Percentiles rank a stretch among this genome's conserved stretches.
Evolutionary conservation across 1,140 invertebrate genomes (phyloP).

Genomic region (Listronotus oregonensis): DNA sequence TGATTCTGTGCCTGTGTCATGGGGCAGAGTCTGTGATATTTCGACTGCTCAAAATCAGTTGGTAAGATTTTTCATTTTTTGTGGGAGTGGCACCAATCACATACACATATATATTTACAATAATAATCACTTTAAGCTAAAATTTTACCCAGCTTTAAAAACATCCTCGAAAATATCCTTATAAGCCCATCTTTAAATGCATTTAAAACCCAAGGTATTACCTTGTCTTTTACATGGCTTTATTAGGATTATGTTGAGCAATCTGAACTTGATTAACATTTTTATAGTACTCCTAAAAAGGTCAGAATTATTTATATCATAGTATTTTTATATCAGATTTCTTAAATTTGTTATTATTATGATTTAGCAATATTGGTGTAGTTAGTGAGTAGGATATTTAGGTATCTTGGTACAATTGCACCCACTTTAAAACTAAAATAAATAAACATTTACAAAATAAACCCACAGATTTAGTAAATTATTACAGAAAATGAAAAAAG

Average conservation of each 20-base stretch:
- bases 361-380: too few relatives aligned
- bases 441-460: too few relatives aligned
- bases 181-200: background rate
- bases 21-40: conserved; percentile 92
- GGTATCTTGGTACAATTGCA: too few relatives aligned
- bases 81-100: background rate
- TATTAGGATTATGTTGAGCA: conserved; percentile 7
- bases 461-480: too few relatives aligned
- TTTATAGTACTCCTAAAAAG: too few relatives aligned
- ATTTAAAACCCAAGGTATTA: conserved; percentile 6
- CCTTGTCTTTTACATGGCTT: conserved; percentile 14
- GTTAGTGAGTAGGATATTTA: too few relatives aligned
- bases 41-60: conserved; percentile 86
- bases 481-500: too few relatives aligned
- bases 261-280: conserved; percentile 11
- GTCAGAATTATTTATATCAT: too few relatives aligned
- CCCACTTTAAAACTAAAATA: too few relatives aligned
- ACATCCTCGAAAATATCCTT: background rate
- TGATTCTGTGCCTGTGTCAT: conserved; percentile 82
- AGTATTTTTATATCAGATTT: too few relatives aligned
- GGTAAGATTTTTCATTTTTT: conserved; percentile 61
- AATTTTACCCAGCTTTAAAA: background rate
- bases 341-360: too few relatives aligned
- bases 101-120: background rate
- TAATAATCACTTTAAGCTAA: background rate